Evolutionary conservation across 1,140 invertebrate species (phyloP), one percentile per base, ranked within the genome.

Genomic region (Zaprionus capensis): DNA sequence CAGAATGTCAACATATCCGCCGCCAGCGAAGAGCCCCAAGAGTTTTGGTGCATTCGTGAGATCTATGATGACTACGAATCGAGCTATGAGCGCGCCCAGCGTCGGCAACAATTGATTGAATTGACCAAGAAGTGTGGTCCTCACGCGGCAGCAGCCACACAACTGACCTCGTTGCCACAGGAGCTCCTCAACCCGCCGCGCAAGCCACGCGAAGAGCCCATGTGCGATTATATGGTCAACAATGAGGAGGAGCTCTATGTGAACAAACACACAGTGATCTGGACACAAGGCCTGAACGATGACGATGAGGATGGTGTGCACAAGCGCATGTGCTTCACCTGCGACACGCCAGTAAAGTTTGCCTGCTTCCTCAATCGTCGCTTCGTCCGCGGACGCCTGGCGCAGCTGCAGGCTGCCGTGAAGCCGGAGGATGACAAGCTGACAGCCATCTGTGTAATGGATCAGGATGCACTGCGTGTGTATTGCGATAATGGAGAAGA

Each of bases 161-260:
- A 88, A 41, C n/a, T 87, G 15, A 90, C 85, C 1, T 84, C 84
- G 14, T 36, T 88, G 58, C 84, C 84, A 2, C 74, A 67, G 1
- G 34, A 65, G 7, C 65, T 88, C 1, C 36, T 88, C 17, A 49
- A 77, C 17, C 85, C 86, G 9, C 17, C 22, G 3, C 22, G 38
- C 15, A 58, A 75, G 24, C 59, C 46, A 2, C 76, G 76, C 2
- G 80, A 82, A 22, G 81, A 84, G 36, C 85, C 90, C 22, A 91
- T 92, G 82, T 90, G 78, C 51, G 91, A 92, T 53, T 92, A 90
- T 31, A 78, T 92, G 55, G 80, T 93, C 0, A 93, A 92, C 73
- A 92, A 92, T 81, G 98, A 98, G 93, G 97, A 98, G 93, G 98
- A 99, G 93, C 93, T 99, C 15, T 99, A 98, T 94, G 95, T 97